These are phyloP conservation scores for Platyscapa corneri DNA, from an alignment of 1,140 invertebrate species.

Conservation along the genomic window DNA sequence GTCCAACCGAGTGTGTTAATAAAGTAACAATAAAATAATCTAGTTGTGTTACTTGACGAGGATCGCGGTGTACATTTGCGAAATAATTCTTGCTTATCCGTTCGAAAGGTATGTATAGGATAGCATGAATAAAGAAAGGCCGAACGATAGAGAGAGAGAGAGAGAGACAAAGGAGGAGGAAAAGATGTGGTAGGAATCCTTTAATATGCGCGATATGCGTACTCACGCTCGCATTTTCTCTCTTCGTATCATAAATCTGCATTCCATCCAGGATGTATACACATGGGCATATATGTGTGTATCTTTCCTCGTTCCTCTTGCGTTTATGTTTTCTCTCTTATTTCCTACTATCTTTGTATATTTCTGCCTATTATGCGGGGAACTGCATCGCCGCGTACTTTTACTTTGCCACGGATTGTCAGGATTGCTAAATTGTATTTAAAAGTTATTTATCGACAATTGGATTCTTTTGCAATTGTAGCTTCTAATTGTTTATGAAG, in stretches of 20 bases:
- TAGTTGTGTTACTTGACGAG: not conserved
- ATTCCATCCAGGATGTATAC: not conserved
- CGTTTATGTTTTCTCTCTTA: not conserved
- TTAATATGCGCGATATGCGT: conserved; percentile 39
- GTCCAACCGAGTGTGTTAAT: not conserved
- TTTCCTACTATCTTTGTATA: not conserved
- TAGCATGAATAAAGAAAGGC: not conserved
- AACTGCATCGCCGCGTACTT: not conserved
- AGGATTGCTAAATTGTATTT: not conserved
- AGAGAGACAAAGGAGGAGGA: not conserved
- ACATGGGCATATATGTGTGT: not conserved
- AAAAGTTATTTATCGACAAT: no score
- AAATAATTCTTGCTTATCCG: not conserved
- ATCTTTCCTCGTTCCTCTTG: conserved; percentile 1
- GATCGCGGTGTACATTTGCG: not conserved
- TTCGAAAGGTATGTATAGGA: not conserved
- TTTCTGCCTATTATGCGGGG: not conserved
- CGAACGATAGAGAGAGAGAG: not conserved
- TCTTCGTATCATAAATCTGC: not conserved
- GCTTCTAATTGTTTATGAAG: no score
- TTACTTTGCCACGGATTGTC: not conserved
- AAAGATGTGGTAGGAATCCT: not conserved
- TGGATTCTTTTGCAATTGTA: no score
- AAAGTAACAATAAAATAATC: not conserved
- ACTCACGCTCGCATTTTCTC: conserved; percentile 31